Base-by-base conservation (phyloP, 2,888 invertebrate genomes). In the Polymixis lichenea region DNA sequence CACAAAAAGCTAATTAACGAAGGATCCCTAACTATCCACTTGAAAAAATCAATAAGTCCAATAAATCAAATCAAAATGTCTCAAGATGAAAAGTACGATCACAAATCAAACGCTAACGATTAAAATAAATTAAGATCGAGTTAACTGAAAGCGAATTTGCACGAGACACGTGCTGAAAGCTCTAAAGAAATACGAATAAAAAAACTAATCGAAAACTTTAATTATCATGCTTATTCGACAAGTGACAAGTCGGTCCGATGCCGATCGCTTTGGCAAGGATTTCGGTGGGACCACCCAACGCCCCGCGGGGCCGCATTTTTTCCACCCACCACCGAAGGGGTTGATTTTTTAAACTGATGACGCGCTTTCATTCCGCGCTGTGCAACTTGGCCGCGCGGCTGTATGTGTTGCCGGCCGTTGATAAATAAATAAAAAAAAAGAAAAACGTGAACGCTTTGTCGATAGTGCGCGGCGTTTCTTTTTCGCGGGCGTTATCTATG, bases 291-390 rank as follows among this genome's bases (percentile, higher is more conserved):
- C 93, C 95, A 91, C 95, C 95, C 95, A 92, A 94, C 94, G 86
- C 92, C 94, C 94, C 88, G 92, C 88, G 93, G 94, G 94, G 93
- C 93, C 93, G 94, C 91, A 93, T 94, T 96, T 96, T 96, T 96
- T 95, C 93, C 94, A 92, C 92, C 95, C 95, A 93, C 95, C 96
- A 94, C 94, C 92, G 90, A 96, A 95, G 96, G 96, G 96, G 96
- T 97, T 97, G 96, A 96, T 97, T 97, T 97, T 97, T 97, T 96
- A 97, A 97, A 96, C 96, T 96, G 97, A 97, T 97, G 97, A 97
- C 96, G 97, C 96, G 96, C 96, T 96, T 96, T 95, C 97, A 97
- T 97, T 97, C 96, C 95, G 95, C 95, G 95, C 94, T 94, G 95
- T 96, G 96, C 96, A 96, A 96, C 95, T 96, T 95, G 93, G 93